These are phyloP conservation scores for Dreissena rostriformis DNA, from an alignment of 1,140 invertebrate genomes.

Conservation along the genomic window DNA sequence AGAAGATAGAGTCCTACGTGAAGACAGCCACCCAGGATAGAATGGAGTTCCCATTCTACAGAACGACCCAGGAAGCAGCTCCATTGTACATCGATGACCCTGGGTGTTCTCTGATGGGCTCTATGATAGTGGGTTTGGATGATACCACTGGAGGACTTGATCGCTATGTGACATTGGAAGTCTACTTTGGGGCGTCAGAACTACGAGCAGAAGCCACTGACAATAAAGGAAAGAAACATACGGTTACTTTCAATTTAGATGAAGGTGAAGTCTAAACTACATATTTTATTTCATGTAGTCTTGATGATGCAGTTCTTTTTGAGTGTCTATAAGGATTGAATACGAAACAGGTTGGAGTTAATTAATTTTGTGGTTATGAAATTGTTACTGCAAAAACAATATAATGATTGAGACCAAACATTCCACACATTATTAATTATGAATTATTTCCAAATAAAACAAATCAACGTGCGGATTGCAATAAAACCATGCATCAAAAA, in stretches of 20 bases:
- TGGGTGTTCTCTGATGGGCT: conserved; percentile 34
- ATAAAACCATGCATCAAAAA: too few relatives aligned
- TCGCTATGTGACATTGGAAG: conserved; percentile 20
- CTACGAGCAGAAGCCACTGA: conserved; percentile 40
- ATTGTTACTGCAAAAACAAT: too few relatives aligned
- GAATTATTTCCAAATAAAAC: too few relatives aligned
- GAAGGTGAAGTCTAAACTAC: conserved; percentile 15
- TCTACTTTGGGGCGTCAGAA: conserved; percentile 38
- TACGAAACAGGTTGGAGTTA: too few relatives aligned
- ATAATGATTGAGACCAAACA: too few relatives aligned
- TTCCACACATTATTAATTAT: too few relatives aligned
- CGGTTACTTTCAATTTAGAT: conserved; percentile 27
- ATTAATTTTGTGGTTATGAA: too few relatives aligned
- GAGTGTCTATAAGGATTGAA: too few relatives aligned
- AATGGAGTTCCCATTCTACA: conserved; percentile 50
- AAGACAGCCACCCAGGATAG: conserved; percentile 20
- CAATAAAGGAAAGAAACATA: conserved; percentile 3
- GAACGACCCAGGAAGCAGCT: background rate
- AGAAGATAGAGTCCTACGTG: conserved; percentile 33
- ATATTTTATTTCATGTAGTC: too few relatives aligned
- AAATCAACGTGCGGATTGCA: too few relatives aligned
- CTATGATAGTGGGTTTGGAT: conserved; percentile 16
- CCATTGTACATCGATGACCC: conserved; percentile 31
- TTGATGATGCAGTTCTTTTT: too few relatives aligned
- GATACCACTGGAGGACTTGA: background rate